A percentile compares a stretch with the other conserved stretches of the same genome.
Evolutionary conservation across 2,888 invertebrate species (phyloP).

Genomic region (Aphrophora alni): DNA sequence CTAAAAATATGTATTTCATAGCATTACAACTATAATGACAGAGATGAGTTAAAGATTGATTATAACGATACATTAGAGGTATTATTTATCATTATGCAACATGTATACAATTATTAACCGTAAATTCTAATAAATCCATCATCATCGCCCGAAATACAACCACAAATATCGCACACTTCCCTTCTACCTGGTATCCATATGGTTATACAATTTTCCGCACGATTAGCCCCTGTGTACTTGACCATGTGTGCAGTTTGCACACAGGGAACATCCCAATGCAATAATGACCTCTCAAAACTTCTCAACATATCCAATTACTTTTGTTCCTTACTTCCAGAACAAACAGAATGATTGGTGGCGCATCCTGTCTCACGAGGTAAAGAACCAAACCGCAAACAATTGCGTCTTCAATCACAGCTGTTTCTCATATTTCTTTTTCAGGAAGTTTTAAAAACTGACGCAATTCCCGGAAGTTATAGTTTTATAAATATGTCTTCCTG

Average conservation of each 20-base stretch:
- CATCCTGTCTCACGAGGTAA: not conserved
- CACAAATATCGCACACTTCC: too few species aligned
- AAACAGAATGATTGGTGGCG: not conserved
- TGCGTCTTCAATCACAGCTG: too few species aligned
- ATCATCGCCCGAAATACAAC: too few species aligned
- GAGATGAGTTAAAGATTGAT: too few species aligned
- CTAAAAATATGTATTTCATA: too few species aligned
- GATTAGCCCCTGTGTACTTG: not conserved
- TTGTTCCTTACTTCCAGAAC: not conserved
- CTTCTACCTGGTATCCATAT: not conserved
- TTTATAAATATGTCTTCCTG: not conserved
- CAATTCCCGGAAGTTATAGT: not conserved
- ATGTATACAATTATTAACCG: too few species aligned
- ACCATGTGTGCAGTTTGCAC: not conserved
- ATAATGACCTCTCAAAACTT: not conserved
- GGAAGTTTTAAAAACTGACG: not conserved
- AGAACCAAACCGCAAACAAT: too few species aligned
- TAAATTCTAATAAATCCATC: too few species aligned
- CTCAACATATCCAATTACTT: not conserved
- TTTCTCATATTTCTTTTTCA: not conserved
- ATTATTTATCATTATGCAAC: too few species aligned
- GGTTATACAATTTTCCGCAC: not conserved
- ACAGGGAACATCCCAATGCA: too few species aligned
- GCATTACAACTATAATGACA: too few species aligned
- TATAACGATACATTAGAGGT: too few species aligned